Conservation (phyloP, 2,888 invertebrate genomes). For the Hemithea aestivaria region DNA sequence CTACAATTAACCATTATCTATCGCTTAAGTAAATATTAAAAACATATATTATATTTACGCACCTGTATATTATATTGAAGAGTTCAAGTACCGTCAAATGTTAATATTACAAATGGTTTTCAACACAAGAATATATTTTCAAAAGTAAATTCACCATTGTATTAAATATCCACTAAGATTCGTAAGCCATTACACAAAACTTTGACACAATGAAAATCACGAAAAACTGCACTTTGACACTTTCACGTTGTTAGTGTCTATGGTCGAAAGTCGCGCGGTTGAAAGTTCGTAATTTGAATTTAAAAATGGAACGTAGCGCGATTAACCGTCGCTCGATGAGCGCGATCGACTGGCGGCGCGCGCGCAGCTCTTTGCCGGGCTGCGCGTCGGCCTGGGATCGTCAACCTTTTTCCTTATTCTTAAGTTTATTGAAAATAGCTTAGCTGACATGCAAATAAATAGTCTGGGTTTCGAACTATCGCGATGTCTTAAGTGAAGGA, state of each 20-base stretch:
- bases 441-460: too few species aligned
- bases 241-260: constrained; percentile 31
- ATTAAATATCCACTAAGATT: constrained; percentile 41
- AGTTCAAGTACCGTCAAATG: constrained; percentile 5
- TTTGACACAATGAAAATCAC: constrained; percentile 32
- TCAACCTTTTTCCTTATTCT: constrained; percentile 45
- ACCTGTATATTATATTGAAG: constrained; percentile 24
- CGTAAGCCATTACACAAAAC: constrained; percentile 54
- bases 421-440: too few species aligned
- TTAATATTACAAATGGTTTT: constrained; percentile 3
- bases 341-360: constrained; percentile 70
- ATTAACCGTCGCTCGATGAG: constrained; percentile 53
- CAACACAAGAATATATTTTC: constrained; percentile 21
- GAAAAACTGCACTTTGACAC: constrained; percentile 41
- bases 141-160: constrained; percentile 23
- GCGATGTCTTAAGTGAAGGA: too few species aligned
- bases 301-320: constrained; percentile 43
- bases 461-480: too few species aligned
- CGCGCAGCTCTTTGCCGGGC: constrained; percentile 58
- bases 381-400: constrained; percentile 42
- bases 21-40: not conserved
- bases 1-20: not conserved
- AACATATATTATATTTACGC: constrained; percentile 16
- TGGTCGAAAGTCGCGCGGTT: constrained; percentile 38
- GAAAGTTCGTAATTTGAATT: constrained; percentile 55